Conservation (phyloP, 2,888 invertebrate species). For the Tetrapedia diversipes region DNA sequence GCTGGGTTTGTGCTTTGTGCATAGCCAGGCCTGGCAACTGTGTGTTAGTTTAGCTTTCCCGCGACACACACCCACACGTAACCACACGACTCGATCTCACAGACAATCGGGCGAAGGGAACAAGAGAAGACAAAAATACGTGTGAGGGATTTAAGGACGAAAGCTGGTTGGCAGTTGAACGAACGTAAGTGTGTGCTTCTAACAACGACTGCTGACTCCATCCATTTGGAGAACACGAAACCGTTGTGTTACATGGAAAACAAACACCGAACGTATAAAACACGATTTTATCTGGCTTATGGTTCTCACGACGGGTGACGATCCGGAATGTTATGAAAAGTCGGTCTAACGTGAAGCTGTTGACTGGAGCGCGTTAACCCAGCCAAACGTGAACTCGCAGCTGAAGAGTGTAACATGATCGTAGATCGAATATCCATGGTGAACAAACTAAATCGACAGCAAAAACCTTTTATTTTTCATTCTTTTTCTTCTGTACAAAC, state of each 20-base stretch:
- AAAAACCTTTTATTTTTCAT: no score
- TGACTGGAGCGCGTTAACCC: no score
- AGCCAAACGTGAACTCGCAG: no score
- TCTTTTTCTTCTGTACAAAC: no score
- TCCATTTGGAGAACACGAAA: neutral
- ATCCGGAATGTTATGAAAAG: no score
- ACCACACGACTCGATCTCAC: neutral
- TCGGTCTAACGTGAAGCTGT: no score
- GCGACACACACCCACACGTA: neutral
- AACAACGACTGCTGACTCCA: neutral
- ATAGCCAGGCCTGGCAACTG: neutral
- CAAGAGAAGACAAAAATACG: neutral
- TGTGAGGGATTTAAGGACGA: neutral
- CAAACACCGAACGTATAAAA: neutral
- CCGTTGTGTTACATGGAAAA: neutral
- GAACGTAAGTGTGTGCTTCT: slow-evolving; percentile 27
- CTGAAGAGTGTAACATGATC: no score
- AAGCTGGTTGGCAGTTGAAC: slow-evolving; percentile 1
- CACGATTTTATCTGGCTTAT: neutral
- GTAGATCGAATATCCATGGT: no score
- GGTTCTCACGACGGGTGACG: no score
- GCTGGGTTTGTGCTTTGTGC: slow-evolving; percentile 1
- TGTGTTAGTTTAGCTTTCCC: slow-evolving; percentile 20
- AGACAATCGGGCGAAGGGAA: neutral
- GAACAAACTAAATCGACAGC: no score